These are phyloP conservation scores for Cheilosia variabilis DNA, from an alignment of 2,888 invertebrate species.

Conservation along the genomic window DNA sequence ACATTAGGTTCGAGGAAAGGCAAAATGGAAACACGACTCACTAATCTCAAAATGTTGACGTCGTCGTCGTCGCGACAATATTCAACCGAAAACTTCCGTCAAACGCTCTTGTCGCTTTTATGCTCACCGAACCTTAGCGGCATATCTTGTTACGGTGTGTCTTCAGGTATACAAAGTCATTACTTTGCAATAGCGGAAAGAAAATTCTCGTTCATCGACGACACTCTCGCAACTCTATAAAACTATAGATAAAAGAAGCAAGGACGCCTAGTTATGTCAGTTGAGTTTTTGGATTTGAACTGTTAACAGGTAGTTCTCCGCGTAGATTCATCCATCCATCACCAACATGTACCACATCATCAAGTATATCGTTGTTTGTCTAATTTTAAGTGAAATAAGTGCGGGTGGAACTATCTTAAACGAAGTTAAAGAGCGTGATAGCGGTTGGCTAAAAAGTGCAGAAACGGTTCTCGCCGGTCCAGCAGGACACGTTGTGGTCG, in stretches of 20 bases:
- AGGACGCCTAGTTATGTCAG: slow-evolving; percentile 53
- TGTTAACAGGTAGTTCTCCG: slow-evolving; percentile 29
- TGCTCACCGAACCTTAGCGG: slow-evolving; percentile 59
- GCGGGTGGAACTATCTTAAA: slow-evolving; percentile 59
- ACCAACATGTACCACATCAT: slow-evolving; percentile 33
- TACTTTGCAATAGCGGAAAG: slow-evolving; percentile 58
- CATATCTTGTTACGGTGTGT: slow-evolving; percentile 58
- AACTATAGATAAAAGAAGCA: slow-evolving; percentile 56
- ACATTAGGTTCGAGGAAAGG: slow-evolving; percentile 26
- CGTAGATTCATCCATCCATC: background rate
- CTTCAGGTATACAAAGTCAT: slow-evolving; percentile 68
- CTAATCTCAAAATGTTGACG: slow-evolving; percentile 38
- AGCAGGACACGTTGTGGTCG: slow-evolving; percentile 82
- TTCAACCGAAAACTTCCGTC: slow-evolving; percentile 28
- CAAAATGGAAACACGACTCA: slow-evolving; percentile 55
- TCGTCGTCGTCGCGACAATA: slow-evolving; percentile 32
- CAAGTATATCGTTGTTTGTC: slow-evolving; percentile 49
- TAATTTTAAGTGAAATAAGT: slow-evolving; percentile 55
- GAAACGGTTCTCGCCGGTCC: slow-evolving; percentile 81
- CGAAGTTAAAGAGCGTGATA: slow-evolving; percentile 72
- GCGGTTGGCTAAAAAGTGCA: slow-evolving; percentile 80
- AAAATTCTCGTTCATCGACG: slow-evolving; percentile 47
- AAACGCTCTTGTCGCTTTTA: slow-evolving; percentile 58
- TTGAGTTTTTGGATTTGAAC: slow-evolving; percentile 56
- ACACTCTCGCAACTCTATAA: background rate